These are phyloP conservation scores for Lapara coniferarum DNA, from an alignment of 2,888 invertebrate species.

Conservation along the genomic window DNA sequence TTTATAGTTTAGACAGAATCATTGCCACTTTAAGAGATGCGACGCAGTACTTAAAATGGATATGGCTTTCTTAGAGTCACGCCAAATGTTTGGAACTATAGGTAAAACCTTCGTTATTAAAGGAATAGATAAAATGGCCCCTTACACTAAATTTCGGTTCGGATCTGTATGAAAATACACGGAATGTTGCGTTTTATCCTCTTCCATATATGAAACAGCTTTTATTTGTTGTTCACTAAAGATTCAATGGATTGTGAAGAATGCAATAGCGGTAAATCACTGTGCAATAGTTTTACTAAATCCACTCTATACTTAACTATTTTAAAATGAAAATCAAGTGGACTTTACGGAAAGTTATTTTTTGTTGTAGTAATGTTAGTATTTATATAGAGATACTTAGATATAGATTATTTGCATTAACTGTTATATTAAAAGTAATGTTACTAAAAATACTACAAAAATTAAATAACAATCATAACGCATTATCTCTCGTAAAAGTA, in stretches of 20 bases:
- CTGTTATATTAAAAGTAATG: too few relatives aligned
- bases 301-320: conserved; percentile 48
- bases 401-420: too few relatives aligned
- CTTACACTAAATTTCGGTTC: neutral
- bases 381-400: neutral
- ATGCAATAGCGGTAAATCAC: conserved; percentile 63
- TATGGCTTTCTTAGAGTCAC: too few relatives aligned
- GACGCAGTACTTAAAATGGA: too few relatives aligned
- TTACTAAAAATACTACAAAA: neutral
- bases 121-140: neutral
- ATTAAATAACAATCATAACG: too few relatives aligned
- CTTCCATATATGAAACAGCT: conserved; percentile 51
- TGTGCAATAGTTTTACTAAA: conserved; percentile 50
- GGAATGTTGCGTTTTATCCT: conserved; percentile 58
- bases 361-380: conserved; percentile 19
- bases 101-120: too few relatives aligned
- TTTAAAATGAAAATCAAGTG: conserved; percentile 44
- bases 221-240: conserved; percentile 63
- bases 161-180: conserved; percentile 36
- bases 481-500: too few relatives aligned
- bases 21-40: too few relatives aligned
- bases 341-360: conserved; percentile 30
- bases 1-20: too few relatives aligned
- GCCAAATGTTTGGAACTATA: too few relatives aligned
- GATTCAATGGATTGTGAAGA: conserved; percentile 72